These are phyloP conservation scores for Cherax destructor DNA, from an alignment of 1,140 invertebrate species.

Conservation along the genomic window DNA sequence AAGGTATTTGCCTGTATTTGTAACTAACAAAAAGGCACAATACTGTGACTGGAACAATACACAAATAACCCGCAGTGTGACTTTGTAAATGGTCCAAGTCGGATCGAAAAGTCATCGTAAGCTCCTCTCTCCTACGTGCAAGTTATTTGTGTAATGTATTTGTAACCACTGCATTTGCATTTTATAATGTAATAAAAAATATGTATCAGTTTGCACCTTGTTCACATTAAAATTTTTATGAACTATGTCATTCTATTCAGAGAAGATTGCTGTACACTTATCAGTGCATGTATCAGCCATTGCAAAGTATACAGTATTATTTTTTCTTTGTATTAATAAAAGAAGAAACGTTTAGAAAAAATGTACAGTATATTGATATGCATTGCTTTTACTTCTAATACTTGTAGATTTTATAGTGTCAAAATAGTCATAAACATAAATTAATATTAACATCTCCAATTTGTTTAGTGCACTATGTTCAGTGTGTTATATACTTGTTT, in stretches of 20 bases:
- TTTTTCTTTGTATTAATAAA: not conserved
- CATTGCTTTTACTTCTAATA: not conserved
- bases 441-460: slow-evolving; percentile 6
- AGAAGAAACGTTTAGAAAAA: not conserved
- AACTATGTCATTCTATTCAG: not conserved
- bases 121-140: too few species aligned
- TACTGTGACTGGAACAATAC: too few species aligned
- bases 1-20: slow-evolving; percentile 1
- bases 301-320: not conserved
- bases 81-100: too few species aligned
- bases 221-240: not conserved
- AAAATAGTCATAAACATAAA: not conserved
- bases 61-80: too few species aligned
- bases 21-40: too few species aligned
- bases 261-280: not conserved
- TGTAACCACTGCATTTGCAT: not conserved
- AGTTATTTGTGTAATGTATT: not conserved
- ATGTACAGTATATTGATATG: not conserved
- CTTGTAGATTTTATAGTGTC: not conserved
- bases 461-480: not conserved
- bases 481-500: not conserved
- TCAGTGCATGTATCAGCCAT: not conserved
- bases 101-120: too few species aligned
- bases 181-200: not conserved
- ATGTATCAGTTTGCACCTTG: not conserved